Evolutionary conservation across 2,797 vertebrate species (phyloP).

Genomic region (Poecile montanus): DNA sequence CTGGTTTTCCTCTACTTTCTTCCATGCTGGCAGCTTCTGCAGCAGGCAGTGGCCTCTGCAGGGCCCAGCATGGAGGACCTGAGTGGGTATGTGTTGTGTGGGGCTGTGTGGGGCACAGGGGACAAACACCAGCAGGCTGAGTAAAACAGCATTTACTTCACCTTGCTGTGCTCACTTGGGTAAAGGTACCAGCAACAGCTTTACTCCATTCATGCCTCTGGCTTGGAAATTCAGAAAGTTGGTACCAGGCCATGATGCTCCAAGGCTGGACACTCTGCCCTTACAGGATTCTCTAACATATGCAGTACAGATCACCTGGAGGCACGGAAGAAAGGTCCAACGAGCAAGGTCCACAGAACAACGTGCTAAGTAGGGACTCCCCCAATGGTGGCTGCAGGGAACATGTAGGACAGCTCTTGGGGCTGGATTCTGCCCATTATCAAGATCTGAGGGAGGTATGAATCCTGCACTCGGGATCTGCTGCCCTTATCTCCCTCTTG

Average conservation of each 20-base stretch:
- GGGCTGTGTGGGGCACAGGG: not conserved
- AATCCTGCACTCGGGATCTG: not conserved
- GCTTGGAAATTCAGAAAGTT: not conserved
- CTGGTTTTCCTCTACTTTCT: not conserved
- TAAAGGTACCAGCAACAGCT: not conserved
- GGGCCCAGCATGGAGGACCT: not conserved
- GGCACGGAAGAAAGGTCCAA: not conserved
- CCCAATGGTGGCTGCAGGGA: not conserved
- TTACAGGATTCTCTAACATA: not conserved
- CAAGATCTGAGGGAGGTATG: not conserved
- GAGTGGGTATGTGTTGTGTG: rapidly evolving
- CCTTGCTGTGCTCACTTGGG: not conserved
- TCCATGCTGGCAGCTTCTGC: not conserved
- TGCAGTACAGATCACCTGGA: not conserved
- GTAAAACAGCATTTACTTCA: not conserved
- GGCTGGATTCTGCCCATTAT: not conserved
- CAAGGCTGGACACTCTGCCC: not conserved
- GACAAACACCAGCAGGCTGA: not conserved
- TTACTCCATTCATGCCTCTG: not conserved
- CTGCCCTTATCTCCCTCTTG: not conserved
- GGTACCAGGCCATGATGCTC: not conserved
- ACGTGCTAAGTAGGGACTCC: not conserved
- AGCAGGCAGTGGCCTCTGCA: not conserved
- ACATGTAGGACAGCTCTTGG: not conserved
- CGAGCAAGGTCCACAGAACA: not conserved